These are phyloP conservation scores for Microcebus ravelobensis DNA, from an alignment of 2,113 vertebrate genomes.

Conservation along the genomic window DNA sequence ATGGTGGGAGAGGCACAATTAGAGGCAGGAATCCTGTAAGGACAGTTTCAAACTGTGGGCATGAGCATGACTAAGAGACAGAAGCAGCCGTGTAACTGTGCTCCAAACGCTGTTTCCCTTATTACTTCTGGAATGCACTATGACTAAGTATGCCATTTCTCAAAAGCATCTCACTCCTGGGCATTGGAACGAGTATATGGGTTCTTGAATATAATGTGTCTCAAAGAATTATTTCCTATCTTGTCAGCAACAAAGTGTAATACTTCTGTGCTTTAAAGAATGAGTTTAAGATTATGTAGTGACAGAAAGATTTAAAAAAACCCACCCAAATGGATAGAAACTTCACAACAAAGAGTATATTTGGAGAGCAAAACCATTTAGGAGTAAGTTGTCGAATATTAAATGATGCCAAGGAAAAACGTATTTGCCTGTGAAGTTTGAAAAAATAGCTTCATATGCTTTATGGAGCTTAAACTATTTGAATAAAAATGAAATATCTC, in stretches of 20 bases:
- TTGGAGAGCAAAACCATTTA: conserved; percentile 59
- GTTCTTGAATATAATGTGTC: conserved; percentile 45
- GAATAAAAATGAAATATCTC: conserved; percentile 67
- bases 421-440: conserved; percentile 58
- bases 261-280: conserved; percentile 56
- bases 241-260: conserved; percentile 58
- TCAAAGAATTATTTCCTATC: conserved; percentile 59
- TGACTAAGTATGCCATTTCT: conserved; percentile 53
- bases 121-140: conserved; percentile 49
- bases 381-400: conserved; percentile 53
- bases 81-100: background rate
- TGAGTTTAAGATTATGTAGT: conserved; percentile 38
- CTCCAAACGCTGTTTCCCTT: background rate
- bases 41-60: background rate
- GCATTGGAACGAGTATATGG: conserved; percentile 42
- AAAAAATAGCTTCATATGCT: conserved; percentile 54
- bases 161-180: conserved; percentile 55
- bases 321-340: background rate
- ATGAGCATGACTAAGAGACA: background rate
- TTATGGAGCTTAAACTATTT: conserved; percentile 68
- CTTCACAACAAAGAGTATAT: conserved; percentile 14
- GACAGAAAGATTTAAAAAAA: conserved; percentile 50
- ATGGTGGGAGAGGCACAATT: background rate
- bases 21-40: background rate
- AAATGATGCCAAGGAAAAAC: conserved; percentile 58